phyloP scores from a whole-genome alignment of 2,888 invertebrate genomes.

The Coenonympha glycerion region DNA sequence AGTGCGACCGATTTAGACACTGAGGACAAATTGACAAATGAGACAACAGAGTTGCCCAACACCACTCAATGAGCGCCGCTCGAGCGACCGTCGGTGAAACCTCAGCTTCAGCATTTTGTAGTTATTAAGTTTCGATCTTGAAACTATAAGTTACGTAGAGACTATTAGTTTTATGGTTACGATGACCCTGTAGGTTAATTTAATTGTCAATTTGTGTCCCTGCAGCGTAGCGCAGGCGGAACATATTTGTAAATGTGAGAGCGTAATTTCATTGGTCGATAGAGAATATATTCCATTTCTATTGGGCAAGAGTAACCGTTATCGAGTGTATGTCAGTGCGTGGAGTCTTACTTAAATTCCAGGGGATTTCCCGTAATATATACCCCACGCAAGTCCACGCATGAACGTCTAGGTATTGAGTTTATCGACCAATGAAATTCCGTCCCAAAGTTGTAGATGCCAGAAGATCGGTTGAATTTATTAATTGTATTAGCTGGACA shows the following conservation, averaged over 20 bases:
- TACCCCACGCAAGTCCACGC: too few species aligned
- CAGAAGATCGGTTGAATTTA: slow-evolving; percentile 46
- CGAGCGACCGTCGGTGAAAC: slow-evolving; percentile 41
- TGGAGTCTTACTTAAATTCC: too few species aligned
- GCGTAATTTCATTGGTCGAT: too few species aligned
- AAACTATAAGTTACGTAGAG: slow-evolving; percentile 69
- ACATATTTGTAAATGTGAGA: slow-evolving; percentile 38
- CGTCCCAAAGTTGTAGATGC: too few species aligned
- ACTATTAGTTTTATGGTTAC: slow-evolving; percentile 59
- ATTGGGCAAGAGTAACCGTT: too few species aligned
- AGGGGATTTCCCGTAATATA: too few species aligned
- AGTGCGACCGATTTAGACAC: slow-evolving; percentile 25
- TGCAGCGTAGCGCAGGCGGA: slow-evolving; percentile 30
- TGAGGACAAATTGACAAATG: slow-evolving; percentile 28
- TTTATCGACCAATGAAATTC: too few species aligned
- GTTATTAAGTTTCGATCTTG: slow-evolving; percentile 67
- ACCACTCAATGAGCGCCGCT: slow-evolving; percentile 38
- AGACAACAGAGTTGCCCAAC: slow-evolving; percentile 33
- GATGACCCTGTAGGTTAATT: slow-evolving; percentile 40
- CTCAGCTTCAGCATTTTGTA: slow-evolving; percentile 69
- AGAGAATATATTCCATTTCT: too few species aligned
- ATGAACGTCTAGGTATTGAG: too few species aligned
- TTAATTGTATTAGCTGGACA: slow-evolving; percentile 65
- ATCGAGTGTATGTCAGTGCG: too few species aligned
- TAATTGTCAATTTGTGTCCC: slow-evolving; percentile 46